Base-by-base conservation (phyloP, 2,888 invertebrate species). In the Scaptodrosophila latifasciaeformis region DNA sequence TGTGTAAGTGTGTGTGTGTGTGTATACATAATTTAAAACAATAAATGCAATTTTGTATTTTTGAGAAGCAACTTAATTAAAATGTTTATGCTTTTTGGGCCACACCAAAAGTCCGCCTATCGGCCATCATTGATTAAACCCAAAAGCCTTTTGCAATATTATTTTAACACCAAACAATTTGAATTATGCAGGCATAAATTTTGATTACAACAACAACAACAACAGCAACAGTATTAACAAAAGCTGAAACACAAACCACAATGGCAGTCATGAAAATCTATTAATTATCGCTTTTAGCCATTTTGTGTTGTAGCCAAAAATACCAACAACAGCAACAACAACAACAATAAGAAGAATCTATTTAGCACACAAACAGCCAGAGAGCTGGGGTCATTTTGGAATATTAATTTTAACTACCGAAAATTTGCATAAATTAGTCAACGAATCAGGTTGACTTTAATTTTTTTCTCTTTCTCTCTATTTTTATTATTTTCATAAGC, bases 31-130 rank as follows among this genome's bases (percentile, higher is more conserved):
- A 77, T 67, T 67, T 45, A 49, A 76, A 66, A 62, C 58, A 67
- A 68, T 62, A 71, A 82, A 67, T 65, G 59, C 63, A 65, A 77
- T 68, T 68, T 59, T 27, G 21, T 49, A 57, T 65, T 53, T 37
- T 55, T 57, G 51, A 59, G 66, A 76, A 78, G 51, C 82, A 78
- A 76, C 69, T 74, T 74, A 80, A 82, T 80, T 82, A 76, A 80
- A 76, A 68, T 75, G 62, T 63, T 72, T n/a, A n/a, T n/a, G n/a
- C n/a, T n/a, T n/a, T n/a, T n/a, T n/a, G n/a, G n/a, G n/a, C n/a
- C n/a, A n/a, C n/a, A n/a, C n/a, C n/a, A n/a, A n/a, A 24, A 7
- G 4, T 7, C 24, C 24, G 24, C 3, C 24, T 24, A 5, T 24
- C 24, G 24, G 34, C 9, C 17, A 24, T 9, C n/a, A 13, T 27